A percentile compares a stretch with the other conserved stretches of the same genome.
Evolutionary conservation across 2,888 invertebrate genomes (phyloP).

Genomic region (Cactoblastis cactorum): DNA sequence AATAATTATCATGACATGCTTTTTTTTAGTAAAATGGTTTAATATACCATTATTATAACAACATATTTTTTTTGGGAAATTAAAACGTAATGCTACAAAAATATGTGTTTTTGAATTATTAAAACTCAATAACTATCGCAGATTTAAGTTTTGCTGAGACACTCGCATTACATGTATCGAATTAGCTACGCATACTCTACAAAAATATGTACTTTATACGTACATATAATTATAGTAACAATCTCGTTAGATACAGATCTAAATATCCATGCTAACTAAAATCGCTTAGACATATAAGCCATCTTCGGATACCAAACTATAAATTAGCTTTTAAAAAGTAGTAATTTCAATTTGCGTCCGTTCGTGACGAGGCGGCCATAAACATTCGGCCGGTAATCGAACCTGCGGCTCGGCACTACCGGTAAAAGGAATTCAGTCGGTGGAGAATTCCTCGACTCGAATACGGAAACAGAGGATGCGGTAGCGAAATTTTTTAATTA

Average conservation of each 20-base stretch:
- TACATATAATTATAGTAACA: background rate
- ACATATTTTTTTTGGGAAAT: too few species aligned
- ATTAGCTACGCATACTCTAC: too few species aligned
- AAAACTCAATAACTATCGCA: too few species aligned
- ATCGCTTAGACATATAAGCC: background rate
- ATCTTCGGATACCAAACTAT: background rate
- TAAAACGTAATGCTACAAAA: too few species aligned
- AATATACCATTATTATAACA: too few species aligned
- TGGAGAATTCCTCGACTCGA: constrained; percentile 7
- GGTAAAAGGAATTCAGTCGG: constrained; percentile 17
- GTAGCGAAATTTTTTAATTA: background rate
- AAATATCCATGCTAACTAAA: background rate
- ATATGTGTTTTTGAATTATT: too few species aligned
- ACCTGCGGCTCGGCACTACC: constrained; percentile 18
- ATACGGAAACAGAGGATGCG: background rate
- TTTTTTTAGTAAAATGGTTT: too few species aligned
- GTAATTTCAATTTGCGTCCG: constrained; percentile 23
- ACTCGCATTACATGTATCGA: too few species aligned
- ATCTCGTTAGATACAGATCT: background rate
- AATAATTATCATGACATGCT: too few species aligned
- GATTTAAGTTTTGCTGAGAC: too few species aligned
- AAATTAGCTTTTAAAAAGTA: constrained; percentile 19
- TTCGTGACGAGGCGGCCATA: constrained; percentile 25
- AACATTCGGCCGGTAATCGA: constrained; percentile 25
- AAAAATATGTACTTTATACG: background rate